These are phyloP conservation scores for Eupithecia tripunctaria DNA, from an alignment of 2,888 invertebrate genomes.

Conservation along the genomic window DNA sequence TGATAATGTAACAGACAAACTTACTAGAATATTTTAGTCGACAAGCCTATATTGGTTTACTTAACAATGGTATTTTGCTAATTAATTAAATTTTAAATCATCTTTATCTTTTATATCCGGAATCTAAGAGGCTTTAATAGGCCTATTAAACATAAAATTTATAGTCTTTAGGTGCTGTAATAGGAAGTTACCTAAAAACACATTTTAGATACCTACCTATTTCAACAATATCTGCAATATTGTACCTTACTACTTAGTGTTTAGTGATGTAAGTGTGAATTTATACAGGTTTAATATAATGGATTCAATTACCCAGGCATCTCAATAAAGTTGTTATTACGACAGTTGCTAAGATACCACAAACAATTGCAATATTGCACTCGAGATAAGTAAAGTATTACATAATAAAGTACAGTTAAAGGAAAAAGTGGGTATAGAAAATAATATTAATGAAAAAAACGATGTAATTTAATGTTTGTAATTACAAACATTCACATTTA, in stretches of 20 bases:
- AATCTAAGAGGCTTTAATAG: background rate
- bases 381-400: background rate
- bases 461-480: too few relatives aligned
- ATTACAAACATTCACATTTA: too few relatives aligned
- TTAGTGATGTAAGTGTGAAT: conserved; percentile 10
- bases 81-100: background rate
- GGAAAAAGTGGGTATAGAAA: too few relatives aligned
- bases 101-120: background rate
- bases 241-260: background rate
- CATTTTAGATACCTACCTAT: conserved; percentile 1
- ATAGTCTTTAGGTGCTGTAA: conserved; percentile 2
- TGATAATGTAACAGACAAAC: too few relatives aligned
- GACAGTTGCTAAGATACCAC: background rate
- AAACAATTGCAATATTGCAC: background rate
- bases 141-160: background rate
- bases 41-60: too few relatives aligned
- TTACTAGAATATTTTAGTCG: too few relatives aligned
- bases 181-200: background rate
- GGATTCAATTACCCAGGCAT: conserved; percentile 1
- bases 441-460: too few relatives aligned
- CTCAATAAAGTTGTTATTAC: conserved; percentile 4
- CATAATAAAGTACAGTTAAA: too few relatives aligned
- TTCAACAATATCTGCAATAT: conserved; percentile 12
- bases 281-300: background rate
- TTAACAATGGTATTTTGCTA: background rate